These are phyloP conservation scores for Rhabdomys pumilio DNA, from an alignment of 2,797 vertebrate species.

Conservation along the genomic window DNA sequence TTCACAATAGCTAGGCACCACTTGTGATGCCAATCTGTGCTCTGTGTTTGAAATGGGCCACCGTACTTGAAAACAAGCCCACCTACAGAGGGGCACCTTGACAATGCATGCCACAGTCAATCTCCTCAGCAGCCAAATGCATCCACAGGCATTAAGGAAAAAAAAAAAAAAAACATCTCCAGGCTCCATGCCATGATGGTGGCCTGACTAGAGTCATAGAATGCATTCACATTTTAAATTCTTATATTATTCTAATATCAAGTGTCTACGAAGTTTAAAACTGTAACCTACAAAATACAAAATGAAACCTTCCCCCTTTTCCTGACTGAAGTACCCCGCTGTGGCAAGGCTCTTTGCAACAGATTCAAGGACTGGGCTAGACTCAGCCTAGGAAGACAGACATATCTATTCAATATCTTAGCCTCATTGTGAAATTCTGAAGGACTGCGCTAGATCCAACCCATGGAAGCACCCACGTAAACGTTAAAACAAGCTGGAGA, in stretches of 20 bases:
- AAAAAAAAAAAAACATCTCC: conserved; percentile 71
- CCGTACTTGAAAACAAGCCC: conserved; percentile 85
- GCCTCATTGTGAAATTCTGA: no score
- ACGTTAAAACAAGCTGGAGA: neutral
- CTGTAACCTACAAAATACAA: conserved; percentile 14
- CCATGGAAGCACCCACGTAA: neutral
- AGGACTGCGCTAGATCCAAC: neutral
- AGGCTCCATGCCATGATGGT: conserved; percentile 79
- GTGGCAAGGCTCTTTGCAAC: neutral
- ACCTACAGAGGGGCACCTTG: conserved; percentile 84
- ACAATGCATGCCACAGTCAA: conserved; percentile 86
- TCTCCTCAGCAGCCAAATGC: conserved; percentile 89
- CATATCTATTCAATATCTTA: neutral
- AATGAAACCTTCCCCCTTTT: neutral
- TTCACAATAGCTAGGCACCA: conserved; percentile 65
- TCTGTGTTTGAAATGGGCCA: conserved; percentile 82
- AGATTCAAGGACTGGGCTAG: neutral
- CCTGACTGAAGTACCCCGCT: neutral
- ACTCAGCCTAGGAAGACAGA: neutral
- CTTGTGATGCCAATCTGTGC: conserved; percentile 78
- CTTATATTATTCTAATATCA: conserved; percentile 61
- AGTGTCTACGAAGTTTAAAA: conserved; percentile 52
- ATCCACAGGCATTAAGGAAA: conserved; percentile 89
- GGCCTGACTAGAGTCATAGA: conserved; percentile 81
- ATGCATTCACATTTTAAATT: conserved; percentile 81